phyloP scores from a whole-genome alignment of 1,140 invertebrate species.

The Octopus sinensis region DNA sequence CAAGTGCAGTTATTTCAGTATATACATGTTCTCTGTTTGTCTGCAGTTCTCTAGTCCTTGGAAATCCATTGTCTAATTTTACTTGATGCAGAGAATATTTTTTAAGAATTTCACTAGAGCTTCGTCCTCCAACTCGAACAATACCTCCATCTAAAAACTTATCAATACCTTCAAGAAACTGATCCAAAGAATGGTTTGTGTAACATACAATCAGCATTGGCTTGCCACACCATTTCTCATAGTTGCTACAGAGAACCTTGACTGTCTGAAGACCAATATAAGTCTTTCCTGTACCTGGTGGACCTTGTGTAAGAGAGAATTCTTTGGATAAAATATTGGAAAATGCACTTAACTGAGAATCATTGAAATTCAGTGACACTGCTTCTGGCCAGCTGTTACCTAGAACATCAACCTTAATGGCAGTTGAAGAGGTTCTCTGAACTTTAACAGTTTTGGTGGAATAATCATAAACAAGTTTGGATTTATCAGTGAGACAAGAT shows the following conservation, averaged over 20 bases:
- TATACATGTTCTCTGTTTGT: slow-evolving; percentile 50
- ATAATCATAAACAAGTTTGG: slow-evolving; percentile 26
- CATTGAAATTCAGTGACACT: slow-evolving; percentile 50
- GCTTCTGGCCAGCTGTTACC: slow-evolving; percentile 42
- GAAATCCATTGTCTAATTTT: slow-evolving; percentile 12
- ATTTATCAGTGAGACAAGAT: slow-evolving; percentile 31
- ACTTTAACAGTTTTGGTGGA: slow-evolving; percentile 14
- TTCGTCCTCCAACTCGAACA: slow-evolving; percentile 72
- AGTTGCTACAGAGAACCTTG: slow-evolving; percentile 50
- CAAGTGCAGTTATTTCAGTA: slow-evolving; percentile 55
- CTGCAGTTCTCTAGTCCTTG: slow-evolving; percentile 36
- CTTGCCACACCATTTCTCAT: slow-evolving; percentile 33
- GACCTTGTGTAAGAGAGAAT: slow-evolving; percentile 70
- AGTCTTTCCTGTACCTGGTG: slow-evolving; percentile 54
- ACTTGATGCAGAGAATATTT: slow-evolving; percentile 29
- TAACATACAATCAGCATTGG: slow-evolving; percentile 78
- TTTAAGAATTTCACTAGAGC: slow-evolving; percentile 57
- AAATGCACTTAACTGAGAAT: slow-evolving; percentile 58
- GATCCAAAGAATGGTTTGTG: slow-evolving; percentile 85
- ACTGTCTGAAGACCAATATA: slow-evolving; percentile 55
- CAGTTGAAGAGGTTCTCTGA: slow-evolving; percentile 23
- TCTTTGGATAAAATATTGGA: slow-evolving; percentile 57
- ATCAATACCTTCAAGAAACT: slow-evolving; percentile 73
- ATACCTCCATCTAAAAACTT: slow-evolving; percentile 53
- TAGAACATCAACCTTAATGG: slow-evolving; percentile 26